Evolutionary conservation across 1,140 invertebrate genomes (phyloP), one percentile per base, ranked within the genome.

Genomic region (Drosophila prosaltans): DNA sequence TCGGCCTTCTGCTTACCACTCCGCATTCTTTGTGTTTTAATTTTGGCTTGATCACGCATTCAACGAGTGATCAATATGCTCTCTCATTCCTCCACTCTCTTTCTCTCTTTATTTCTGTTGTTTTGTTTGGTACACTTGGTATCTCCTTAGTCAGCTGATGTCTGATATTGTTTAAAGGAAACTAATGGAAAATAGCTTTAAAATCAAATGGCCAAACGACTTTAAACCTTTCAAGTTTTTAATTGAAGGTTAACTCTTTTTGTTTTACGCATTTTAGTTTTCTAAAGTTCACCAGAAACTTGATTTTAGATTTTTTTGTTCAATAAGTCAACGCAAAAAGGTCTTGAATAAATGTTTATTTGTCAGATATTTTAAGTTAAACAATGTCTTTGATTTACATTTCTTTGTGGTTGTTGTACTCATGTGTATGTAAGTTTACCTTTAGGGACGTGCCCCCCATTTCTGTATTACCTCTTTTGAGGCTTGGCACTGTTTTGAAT

Each of bases 391-490:
- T 84, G 76, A 80, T 5, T 58, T 36, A 16, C n/a, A 8, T 58
- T 45, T 36, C 32, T 30, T 30, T 4, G 28, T 30, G 2, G 28
- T 1, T 3, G 1, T 0, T 78, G 67, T 55, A 65, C 64, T 58
- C 11, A 8, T 39, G 54, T 41, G n/a, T 72, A 78, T 26, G n/a
- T 67, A 74, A 68, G 69, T 78, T 65, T 72, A 55, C 57, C 45
- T 66, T 36, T 43, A 41, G 32, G 54, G 81, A 85, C 81, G 81
- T 74, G 81, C 81, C 81, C 67, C 80, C 48, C 51, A 79, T 72
- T 75, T 82, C 40, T 41, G 45, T 32, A 48, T 30, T 4, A 10
- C 54, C 51, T 43, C 51, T 65, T 65, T 69, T 69, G 62, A 40
- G 80, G 81, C 76, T 80, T 72, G 76, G 63, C 40, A 64, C 54